Conservation (phyloP, 1,140 invertebrate species). For the Drosophila jambulina region DNA sequence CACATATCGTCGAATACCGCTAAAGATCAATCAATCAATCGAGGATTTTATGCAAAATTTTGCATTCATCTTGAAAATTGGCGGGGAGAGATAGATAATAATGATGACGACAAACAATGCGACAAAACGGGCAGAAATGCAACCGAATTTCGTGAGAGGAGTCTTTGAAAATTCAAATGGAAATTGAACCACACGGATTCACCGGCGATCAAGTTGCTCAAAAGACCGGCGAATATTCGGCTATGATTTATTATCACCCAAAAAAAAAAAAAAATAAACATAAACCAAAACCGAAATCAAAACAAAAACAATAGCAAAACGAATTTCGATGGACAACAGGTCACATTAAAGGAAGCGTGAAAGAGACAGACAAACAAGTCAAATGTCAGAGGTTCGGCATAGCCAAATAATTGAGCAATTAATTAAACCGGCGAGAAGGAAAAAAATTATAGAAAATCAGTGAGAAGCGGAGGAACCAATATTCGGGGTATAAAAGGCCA, state of each 20-base stretch:
- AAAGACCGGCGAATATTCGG: slow-evolving; percentile 23
- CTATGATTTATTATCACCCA: slow-evolving; percentile 67
- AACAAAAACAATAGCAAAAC: slow-evolving; percentile 10
- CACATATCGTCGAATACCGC: slow-evolving; percentile 2
- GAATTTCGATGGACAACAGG: slow-evolving; percentile 44
- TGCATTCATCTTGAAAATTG: slow-evolving; percentile 39
- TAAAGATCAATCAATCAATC: slow-evolving; percentile 43
- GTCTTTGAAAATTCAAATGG: slow-evolving; percentile 8
- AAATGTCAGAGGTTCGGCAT: slow-evolving; percentile 77
- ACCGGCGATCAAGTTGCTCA: slow-evolving; percentile 23
- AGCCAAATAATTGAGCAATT: slow-evolving; percentile 81
- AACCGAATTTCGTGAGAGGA: slow-evolving; percentile 39
- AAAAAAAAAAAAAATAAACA: not conserved
- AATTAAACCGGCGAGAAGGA: slow-evolving; percentile 63
- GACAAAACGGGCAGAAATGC: slow-evolving; percentile 49
- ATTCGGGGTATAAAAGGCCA: slow-evolving; percentile 72
- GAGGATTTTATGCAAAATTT: slow-evolving; percentile 42
- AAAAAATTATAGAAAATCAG: slow-evolving; percentile 58
- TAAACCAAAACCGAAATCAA: not conserved
- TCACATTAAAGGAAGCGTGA: slow-evolving; percentile 74
- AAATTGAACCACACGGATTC: slow-evolving; percentile 19
- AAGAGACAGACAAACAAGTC: slow-evolving; percentile 49
- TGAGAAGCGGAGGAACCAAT: slow-evolving; percentile 47
- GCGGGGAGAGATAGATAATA: slow-evolving; percentile 2
- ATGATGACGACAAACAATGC: slow-evolving; percentile 26